Evolutionary conservation across 2,797 vertebrate genomes (phyloP), one percentile per base, ranked within the genome.

Genomic region (Tokudaia muenninki): DNA sequence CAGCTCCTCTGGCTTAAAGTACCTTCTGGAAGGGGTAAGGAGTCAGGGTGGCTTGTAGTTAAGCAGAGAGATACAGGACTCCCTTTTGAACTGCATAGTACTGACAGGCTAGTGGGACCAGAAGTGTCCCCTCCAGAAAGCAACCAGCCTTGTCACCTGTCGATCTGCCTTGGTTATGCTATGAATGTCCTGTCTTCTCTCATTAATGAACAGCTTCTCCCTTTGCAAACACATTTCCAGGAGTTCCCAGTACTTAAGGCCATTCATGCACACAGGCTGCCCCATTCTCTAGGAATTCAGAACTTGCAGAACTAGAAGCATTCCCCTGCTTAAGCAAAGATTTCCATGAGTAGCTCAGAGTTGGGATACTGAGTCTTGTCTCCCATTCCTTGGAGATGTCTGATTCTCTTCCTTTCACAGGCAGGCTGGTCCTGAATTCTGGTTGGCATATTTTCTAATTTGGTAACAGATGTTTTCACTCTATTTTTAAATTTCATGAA

Each of bases 401-500:
- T 92, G 50, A 89, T 87, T 91, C 65, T 88, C 61, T 83, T 87
- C 17, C 52, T 52, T 19, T 82, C n/a, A 12, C 22, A 87, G 87
- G 22, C 75, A 65, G 16, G n/a, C 72, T 6, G 41, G 65, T 83
- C 55, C 77, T 24, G 52, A 83, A 63, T 96, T 90, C 74, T 94
- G 84, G 80, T 65, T 92, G 90, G 44, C 84, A 87, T 16, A 1
- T 79, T 88, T 96, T 96, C 82, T 97, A 65, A 96, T 88, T 92
- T 0, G 2, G 22, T 94, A 96, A 86, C 97, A 95, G 92, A 87
- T 95, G 92, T 97, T 95, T 98, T 92, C 82, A 94, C 55, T 50
- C 87, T 97, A 88, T 95, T 95, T 97, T 97, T 90, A 97, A 97
- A 96, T 96, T 97, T 97, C 97, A 97, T 72, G n/a, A 80, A 77